A percentile compares a stretch with the other conserved stretches of the same genome.
phyloP scores from a whole-genome alignment of 2,797 vertebrate genomes.

The Salarias fasciatus region DNA sequence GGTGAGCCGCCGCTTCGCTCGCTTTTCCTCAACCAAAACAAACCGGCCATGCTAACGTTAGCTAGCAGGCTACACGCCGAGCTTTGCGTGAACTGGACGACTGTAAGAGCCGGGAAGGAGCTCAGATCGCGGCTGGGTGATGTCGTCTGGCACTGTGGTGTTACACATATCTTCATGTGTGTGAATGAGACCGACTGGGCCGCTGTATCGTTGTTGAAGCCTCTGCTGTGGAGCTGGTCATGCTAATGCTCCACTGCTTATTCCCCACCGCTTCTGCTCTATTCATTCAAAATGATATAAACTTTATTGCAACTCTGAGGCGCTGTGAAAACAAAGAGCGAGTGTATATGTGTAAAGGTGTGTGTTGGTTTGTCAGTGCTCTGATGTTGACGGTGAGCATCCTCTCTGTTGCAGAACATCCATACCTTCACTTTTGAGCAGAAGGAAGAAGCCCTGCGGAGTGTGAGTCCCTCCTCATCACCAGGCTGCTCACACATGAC shows the following conservation, averaged over 20 bases:
- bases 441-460: slow-evolving; percentile 91
- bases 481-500: neutral
- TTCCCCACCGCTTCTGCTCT: neutral
- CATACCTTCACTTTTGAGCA: slow-evolving; percentile 91
- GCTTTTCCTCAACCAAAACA: slow-evolving; percentile 59
- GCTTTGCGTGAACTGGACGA: slow-evolving; percentile 7
- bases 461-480: slow-evolving; percentile 79
- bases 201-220: neutral
- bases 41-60: slow-evolving; percentile 52
- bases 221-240: neutral
- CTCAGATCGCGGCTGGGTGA: neutral
- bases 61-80: slow-evolving; percentile 35
- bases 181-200: neutral
- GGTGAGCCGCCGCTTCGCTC: slow-evolving; percentile 77
- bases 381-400: slow-evolving; percentile 12
- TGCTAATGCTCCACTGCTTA: slow-evolving; percentile 34
- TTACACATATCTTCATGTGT: neutral
- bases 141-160: neutral
- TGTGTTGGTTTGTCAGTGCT: neutral
- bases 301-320: neutral
- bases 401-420: slow-evolving; percentile 84
- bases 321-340: no score
- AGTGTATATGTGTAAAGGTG: no score
- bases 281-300: neutral
- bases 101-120: neutral